Conservation (phyloP, 2,888 invertebrate species). For the Phasia obesa region DNA sequence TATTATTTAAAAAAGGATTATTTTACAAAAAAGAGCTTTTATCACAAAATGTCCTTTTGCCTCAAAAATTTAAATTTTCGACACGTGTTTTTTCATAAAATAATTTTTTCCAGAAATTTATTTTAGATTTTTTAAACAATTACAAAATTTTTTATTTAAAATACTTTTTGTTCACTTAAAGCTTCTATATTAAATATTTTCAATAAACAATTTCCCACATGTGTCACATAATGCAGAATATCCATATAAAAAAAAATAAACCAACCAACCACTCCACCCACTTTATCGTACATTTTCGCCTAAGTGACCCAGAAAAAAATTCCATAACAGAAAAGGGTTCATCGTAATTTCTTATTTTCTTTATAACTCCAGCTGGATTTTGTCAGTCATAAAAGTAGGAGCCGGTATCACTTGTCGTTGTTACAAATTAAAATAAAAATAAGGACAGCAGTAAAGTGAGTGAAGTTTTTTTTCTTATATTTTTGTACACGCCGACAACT, state of each 20-base stretch:
- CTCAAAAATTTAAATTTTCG: too few species aligned
- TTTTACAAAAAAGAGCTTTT: too few species aligned
- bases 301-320: conserved; percentile 41
- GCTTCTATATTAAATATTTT: neutral
- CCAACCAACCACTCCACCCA: neutral
- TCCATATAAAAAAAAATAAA: neutral
- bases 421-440: conserved; percentile 8
- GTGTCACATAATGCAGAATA: neutral
- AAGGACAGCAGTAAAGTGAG: neutral
- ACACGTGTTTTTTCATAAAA: too few species aligned
- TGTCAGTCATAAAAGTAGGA: conserved; percentile 18
- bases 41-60: too few species aligned
- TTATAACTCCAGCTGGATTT: conserved; percentile 39
- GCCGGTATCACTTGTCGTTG: conserved; percentile 35
- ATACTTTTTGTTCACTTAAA: neutral
- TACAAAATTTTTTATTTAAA: neutral
- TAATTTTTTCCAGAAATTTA: too few species aligned
- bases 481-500: conserved; percentile 22
- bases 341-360: neutral
- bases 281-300: conserved; percentile 18
- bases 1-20: too few species aligned
- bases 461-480: conserved; percentile 5
- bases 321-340: conserved; percentile 31
- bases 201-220: neutral
- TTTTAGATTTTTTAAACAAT: neutral